Conservation (phyloP, 2,888 invertebrate genomes). For the Melieria omissa region DNA sequence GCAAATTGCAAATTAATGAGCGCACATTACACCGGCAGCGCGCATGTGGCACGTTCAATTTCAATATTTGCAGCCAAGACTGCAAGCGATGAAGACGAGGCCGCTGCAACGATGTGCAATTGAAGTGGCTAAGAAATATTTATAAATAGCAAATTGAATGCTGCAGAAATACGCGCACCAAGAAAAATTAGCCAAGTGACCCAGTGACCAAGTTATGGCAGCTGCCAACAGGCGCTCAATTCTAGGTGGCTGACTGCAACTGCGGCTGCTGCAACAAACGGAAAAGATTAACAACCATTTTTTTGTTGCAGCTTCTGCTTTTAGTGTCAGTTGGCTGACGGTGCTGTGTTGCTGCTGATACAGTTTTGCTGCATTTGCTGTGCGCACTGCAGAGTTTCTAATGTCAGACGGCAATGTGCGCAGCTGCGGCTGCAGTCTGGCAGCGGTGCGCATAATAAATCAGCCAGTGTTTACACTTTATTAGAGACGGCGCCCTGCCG, state of each 20-base stretch:
- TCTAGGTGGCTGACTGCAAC: conserved; percentile 4
- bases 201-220: conserved; percentile 41
- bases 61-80: conserved; percentile 2
- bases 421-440: too few species aligned
- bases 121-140: too few species aligned
- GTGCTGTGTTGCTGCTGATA: too few species aligned
- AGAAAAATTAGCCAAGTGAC: conserved; percentile 37
- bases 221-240: conserved; percentile 30
- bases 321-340: neutral
- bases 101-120: too few species aligned
- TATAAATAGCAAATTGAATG: conserved; percentile 18
- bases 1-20: neutral
- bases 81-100: too few species aligned
- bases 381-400: too few species aligned
- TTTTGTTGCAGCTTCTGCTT: conserved; percentile 14
- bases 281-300: conserved; percentile 19
- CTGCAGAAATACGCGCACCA: conserved; percentile 8
- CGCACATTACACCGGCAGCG: neutral
- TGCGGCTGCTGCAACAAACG: conserved; percentile 9
- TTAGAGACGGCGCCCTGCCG: conserved; percentile 10
- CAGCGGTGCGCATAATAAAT: neutral
- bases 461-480: conserved; percentile 19
- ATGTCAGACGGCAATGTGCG: too few species aligned
- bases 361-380: too few species aligned
- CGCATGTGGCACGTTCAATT: conserved; percentile 10